Evolutionary conservation across 2,113 vertebrate genomes (phyloP).

Genomic region (Silurus glanis): DNA sequence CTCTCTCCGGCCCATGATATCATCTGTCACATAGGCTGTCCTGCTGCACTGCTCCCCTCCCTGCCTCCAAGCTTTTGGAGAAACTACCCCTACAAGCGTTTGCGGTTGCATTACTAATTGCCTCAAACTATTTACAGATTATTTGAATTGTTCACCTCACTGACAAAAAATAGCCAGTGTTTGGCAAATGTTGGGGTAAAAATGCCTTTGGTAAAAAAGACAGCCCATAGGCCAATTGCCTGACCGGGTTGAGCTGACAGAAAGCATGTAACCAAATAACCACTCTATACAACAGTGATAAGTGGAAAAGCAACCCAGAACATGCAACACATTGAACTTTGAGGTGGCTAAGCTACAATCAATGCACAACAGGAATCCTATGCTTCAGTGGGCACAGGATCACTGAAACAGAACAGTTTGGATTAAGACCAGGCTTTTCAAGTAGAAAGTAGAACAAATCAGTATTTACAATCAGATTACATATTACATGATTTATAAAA

Average conservation of each 20-base stretch:
- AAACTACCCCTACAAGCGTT: not conserved
- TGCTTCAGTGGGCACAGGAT: not conserved
- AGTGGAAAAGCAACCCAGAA: not conserved
- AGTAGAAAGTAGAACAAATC: not conserved
- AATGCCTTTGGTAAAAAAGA: not conserved
- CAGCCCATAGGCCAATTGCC: no score
- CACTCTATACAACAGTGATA: not conserved
- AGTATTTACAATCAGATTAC: not conserved
- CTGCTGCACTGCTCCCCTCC: not conserved
- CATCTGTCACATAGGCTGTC: conserved; percentile 49
- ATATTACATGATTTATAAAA: no score
- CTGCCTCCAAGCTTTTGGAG: not conserved
- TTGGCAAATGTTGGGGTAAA: not conserved
- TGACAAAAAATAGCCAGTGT: not conserved
- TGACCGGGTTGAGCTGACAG: not conserved
- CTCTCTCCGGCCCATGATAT: conserved; percentile 56
- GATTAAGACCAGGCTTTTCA: not conserved
- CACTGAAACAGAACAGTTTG: not conserved
- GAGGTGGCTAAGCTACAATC: not conserved
- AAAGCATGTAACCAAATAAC: not conserved
- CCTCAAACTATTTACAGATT: not conserved
- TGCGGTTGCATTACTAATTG: not conserved
- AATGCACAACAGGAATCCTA: not conserved
- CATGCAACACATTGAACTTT: not conserved
- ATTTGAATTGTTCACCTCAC: not conserved